A percentile compares a stretch with the other conserved stretches of the same genome.
Conservation (phyloP, 2,113 vertebrate species). For the Crotophaga sulcirostris region DNA sequence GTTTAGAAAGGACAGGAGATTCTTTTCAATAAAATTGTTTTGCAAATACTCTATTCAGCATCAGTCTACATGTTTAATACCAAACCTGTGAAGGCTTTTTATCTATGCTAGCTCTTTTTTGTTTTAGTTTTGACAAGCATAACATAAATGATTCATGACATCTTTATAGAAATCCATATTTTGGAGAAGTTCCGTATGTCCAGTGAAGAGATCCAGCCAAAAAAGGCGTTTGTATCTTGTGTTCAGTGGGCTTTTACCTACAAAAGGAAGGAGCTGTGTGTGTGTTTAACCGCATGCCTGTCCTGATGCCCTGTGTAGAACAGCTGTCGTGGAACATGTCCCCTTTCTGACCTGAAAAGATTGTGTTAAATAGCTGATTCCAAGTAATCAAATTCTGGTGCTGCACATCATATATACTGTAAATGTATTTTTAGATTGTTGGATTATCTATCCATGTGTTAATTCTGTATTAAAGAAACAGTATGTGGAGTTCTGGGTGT, state of each 20-base stretch:
- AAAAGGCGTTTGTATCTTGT: not conserved
- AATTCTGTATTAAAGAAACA: not conserved
- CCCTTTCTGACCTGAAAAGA: conserved; percentile 21
- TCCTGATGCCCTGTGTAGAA: not conserved
- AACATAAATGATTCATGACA: not conserved
- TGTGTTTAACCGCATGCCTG: not conserved
- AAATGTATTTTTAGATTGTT: conserved; percentile 21
- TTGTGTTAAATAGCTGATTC: not conserved
- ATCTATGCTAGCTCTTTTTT: not conserved
- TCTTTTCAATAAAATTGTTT: not conserved
- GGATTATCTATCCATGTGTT: not conserved
- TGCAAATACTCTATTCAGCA: not conserved
- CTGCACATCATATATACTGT: not conserved
- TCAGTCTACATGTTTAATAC: not conserved
- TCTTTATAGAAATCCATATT: not conserved
- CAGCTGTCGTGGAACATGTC: not conserved
- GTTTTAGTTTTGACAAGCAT: not conserved
- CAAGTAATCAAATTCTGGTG: not conserved
- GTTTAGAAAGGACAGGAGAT: not conserved
- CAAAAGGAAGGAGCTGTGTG: not conserved
- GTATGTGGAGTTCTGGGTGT: not conserved
- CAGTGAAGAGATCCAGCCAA: not conserved
- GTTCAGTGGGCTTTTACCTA: not conserved
- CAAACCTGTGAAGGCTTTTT: not conserved
- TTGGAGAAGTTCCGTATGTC: rapidly evolving